These are phyloP conservation scores for Apaloderma vittatum DNA, from an alignment of 2,113 vertebrate genomes.

Conservation along the genomic window DNA sequence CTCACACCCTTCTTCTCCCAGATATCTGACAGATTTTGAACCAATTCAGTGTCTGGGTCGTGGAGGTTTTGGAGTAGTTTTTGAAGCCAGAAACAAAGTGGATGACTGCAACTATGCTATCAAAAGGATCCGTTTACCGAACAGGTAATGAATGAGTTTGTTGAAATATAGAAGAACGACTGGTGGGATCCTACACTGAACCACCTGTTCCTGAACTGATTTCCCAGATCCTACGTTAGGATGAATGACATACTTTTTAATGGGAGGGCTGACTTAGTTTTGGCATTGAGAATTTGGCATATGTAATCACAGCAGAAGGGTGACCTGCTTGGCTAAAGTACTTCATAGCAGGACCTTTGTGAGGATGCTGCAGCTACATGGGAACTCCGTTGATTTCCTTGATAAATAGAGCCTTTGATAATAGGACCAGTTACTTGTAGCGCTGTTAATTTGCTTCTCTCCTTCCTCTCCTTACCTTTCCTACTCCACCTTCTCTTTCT, in stretches of 20 bases:
- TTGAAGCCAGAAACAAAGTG: constrained; percentile 97
- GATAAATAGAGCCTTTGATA: constrained; percentile 25
- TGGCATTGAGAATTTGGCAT: background rate
- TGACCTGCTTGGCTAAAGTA: constrained; percentile 54
- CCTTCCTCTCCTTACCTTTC: constrained; percentile 52
- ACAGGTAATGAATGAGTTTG: constrained; percentile 83
- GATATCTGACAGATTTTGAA: constrained; percentile 97
- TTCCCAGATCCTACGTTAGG: background rate
- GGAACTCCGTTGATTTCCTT: background rate
- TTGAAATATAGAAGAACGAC: background rate
- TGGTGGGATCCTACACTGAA: background rate
- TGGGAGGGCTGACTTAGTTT: background rate
- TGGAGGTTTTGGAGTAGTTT: constrained; percentile 97
- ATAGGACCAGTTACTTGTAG: constrained; percentile 12
- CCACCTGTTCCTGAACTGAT: constrained; percentile 25
- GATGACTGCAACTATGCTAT: constrained; percentile 99
- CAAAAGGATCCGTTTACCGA: constrained; percentile 97
- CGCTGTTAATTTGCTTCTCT: constrained; percentile 66
- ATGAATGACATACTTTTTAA: background rate
- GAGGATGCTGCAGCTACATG: background rate
- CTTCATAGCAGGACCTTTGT: background rate
- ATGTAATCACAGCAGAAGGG: constrained; percentile 14
- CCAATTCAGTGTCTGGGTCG: constrained; percentile 96
- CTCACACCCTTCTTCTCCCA: constrained; percentile 55
- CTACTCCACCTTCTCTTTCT: background rate